phyloP scores from a whole-genome alignment of 64 coral and sea anemone genomes.

The Exaiptasia diaphana region DNA sequence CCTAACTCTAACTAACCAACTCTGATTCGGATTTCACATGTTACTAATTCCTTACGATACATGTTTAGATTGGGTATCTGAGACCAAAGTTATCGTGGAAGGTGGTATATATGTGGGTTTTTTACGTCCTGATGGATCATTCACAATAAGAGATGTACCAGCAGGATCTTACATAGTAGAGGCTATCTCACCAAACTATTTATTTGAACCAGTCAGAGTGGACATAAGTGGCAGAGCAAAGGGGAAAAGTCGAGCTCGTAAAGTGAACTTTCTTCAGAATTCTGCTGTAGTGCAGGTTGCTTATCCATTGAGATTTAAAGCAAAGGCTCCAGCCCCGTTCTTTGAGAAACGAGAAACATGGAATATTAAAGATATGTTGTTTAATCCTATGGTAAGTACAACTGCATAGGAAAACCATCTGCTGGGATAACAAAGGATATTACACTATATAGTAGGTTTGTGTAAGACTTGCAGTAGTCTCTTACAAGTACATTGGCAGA shows the following conservation, averaged over 20 bases:
- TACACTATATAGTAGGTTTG: background rate
- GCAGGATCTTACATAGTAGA: constrained; percentile 95
- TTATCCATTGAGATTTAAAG: constrained; percentile 91
- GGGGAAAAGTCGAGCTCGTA: constrained; percentile 92
- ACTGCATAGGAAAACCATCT: background rate
- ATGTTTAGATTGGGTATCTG: constrained; percentile 92
- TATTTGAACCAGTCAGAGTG: constrained; percentile 95
- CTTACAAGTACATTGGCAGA: too few relatives aligned
- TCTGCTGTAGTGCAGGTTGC: constrained; percentile 82
- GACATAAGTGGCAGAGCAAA: constrained; percentile 91
- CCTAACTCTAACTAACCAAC: too few relatives aligned
- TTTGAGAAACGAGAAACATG: constrained; percentile 97
- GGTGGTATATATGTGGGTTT: constrained; percentile 87
- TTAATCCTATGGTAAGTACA: constrained; percentile 94
- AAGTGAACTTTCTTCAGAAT: constrained; percentile 99
- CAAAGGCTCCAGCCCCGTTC: constrained; percentile 84
- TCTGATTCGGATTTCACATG: too few relatives aligned
- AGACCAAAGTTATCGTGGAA: constrained; percentile 81
- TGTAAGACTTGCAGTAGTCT: too few relatives aligned
- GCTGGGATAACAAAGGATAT: background rate
- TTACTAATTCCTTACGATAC: too few relatives aligned
- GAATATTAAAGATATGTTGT: constrained; percentile 90
- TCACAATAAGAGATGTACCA: constrained; percentile 79
- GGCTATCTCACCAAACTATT: constrained; percentile 86
- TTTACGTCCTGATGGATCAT: constrained; percentile 80